These are phyloP conservation scores for Sussaba pulchella DNA, from an alignment of 2,888 invertebrate genomes.

Conservation along the genomic window DNA sequence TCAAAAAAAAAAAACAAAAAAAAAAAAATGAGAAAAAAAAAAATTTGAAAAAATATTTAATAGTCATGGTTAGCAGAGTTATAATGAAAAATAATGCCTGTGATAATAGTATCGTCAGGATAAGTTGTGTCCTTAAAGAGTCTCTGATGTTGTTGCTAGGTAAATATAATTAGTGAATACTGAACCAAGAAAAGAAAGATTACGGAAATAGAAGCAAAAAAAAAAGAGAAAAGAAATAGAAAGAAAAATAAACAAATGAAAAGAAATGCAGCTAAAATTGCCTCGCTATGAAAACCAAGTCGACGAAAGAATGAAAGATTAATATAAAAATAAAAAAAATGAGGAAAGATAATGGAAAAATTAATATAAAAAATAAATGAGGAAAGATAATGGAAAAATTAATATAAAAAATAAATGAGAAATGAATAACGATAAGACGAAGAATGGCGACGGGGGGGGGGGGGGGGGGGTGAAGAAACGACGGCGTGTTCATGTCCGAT, in stretches of 20 bases:
- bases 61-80: constrained; percentile 84
- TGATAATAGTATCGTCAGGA: constrained; percentile 90
- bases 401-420: no score
- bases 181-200: constrained; percentile 40
- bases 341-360: constrained; percentile 27
- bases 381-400: no score
- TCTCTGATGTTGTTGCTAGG: constrained; percentile 86
- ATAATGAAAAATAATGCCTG: constrained; percentile 87
- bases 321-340: constrained; percentile 35
- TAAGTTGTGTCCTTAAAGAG: constrained; percentile 89
- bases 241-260: constrained; percentile 60
- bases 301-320: constrained; percentile 29
- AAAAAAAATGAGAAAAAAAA: constrained; percentile 54
- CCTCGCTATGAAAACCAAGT: constrained; percentile 64
- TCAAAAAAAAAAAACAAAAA: constrained; percentile 51
- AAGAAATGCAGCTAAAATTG: constrained; percentile 61
- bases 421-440: no score
- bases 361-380: constrained; percentile 43
- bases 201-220: constrained; percentile 19
- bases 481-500: constrained; percentile 76
- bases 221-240: constrained; percentile 50
- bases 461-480: no score
- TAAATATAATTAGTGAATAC: constrained; percentile 79
- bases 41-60: constrained; percentile 68
- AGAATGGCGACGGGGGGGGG: no score